Evolutionary conservation across 2,113 vertebrate species (phyloP), one percentile per base, ranked within the genome.

Genomic region (Cariama cristata): DNA sequence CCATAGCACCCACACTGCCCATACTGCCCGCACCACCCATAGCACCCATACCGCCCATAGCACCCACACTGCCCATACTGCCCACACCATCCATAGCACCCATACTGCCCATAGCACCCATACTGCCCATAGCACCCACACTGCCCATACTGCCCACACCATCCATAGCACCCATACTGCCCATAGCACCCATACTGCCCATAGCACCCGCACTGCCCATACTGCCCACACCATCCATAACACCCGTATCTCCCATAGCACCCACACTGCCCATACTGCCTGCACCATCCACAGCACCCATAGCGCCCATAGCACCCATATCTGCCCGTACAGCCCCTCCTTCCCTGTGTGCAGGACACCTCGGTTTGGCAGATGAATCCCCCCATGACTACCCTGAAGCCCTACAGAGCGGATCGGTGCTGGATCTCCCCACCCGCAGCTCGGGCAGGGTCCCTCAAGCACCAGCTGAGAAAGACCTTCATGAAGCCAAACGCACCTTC

Each of bases 361-460:
- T 12, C 2, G 0, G 0, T 6, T 10, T 8, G 68, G 18, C 56
- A 44, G 56, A 11, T 1, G 0, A 0, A 4, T 1, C 0, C 11
- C n/a, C 27, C 59, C 32, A 2, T 3, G 35, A 27, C 30, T 8
- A 0, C 50, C 59, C 9, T 8, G 50, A 5, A 40, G 80, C 44
- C 64, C 59, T 9, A 5, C 11, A 2, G 26, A 3, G 30, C 0
- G 4, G 8, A 16, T 47, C 1, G 4, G 16, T 23, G 79, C 7
- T 3, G 19, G 33, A 17, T 33, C 8, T 52, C 13, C 59, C 38
- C 53, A 17, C 26, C 24, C 8, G 0, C 33, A n/a, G 59, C 55
- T 10, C 0, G 1, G 68, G 23, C 59, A 45, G 24, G 18, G 40
- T 22, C 28, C 27, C 26, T 10, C 56, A 5, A 45, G 62, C 67